Evolutionary conservation across 1,140 invertebrate genomes (phyloP).

Genomic region (Aphelenchoides avenae): DNA sequence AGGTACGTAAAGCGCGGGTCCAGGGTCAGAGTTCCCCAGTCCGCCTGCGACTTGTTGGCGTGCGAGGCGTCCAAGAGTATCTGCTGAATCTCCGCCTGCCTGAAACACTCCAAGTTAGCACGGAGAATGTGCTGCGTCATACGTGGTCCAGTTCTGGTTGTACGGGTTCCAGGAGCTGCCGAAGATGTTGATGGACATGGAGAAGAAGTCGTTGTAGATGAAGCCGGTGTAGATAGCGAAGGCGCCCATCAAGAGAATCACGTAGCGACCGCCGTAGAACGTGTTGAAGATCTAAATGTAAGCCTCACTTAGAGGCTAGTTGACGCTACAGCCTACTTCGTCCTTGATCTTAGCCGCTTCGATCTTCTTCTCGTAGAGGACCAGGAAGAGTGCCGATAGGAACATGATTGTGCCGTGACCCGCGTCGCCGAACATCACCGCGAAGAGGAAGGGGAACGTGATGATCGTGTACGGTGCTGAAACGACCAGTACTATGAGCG

Average conservation of each 20-base stretch:
- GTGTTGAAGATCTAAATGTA: constrained; percentile 81
- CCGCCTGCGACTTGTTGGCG: constrained; percentile 88
- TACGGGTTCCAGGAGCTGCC: constrained; percentile 74
- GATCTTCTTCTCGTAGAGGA: constrained; percentile 72
- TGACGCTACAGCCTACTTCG: constrained; percentile 59
- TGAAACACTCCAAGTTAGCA: too few species aligned
- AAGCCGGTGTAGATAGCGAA: constrained; percentile 94
- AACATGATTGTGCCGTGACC: constrained; percentile 79
- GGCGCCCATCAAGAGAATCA: constrained; percentile 88
- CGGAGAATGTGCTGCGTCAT: too few species aligned
- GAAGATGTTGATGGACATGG: constrained; percentile 90
- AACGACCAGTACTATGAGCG: constrained; percentile 70
- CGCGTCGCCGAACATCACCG: constrained; percentile 87
- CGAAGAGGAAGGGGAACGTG: constrained; percentile 87
- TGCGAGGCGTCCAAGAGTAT: constrained; percentile 95
- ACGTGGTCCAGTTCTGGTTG: too few species aligned
- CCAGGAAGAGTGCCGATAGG: constrained; percentile 73
- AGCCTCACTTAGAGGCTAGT: constrained; percentile 1
- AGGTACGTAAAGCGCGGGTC: constrained; percentile 60
- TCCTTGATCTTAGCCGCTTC: constrained; percentile 70
- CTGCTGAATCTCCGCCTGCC: constrained; percentile 91
- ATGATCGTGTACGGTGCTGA: constrained; percentile 78
- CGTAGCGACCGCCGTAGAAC: constrained; percentile 93
- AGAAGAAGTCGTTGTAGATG: constrained; percentile 96
- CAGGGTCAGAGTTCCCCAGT: constrained; percentile 82